A percentile compares a stretch with the other conserved stretches of the same genome.
Evolutionary conservation across 2,888 invertebrate species (phyloP).

Genomic region (Trissoscelio sp.): DNA sequence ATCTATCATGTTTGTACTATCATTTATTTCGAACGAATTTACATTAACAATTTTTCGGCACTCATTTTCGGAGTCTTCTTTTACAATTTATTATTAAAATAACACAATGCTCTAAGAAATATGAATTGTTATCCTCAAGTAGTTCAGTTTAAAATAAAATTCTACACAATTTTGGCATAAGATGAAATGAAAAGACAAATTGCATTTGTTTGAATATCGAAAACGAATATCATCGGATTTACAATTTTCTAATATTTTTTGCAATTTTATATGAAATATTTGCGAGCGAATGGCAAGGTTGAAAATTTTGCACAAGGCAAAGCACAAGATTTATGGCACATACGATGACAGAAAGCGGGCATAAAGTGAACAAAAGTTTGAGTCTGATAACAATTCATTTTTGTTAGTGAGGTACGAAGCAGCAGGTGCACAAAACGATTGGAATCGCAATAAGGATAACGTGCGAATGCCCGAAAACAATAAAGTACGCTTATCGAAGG

Average conservation of each 20-base stretch:
- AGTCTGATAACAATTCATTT: conserved; percentile 55
- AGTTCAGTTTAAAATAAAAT: not conserved
- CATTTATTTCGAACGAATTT: conserved; percentile 23
- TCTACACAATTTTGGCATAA: no score
- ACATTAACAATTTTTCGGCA: not conserved
- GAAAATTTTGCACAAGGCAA: not conserved
- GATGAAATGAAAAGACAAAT: no score
- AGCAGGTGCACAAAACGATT: conserved; percentile 58
- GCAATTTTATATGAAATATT: not conserved
- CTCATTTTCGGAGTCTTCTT: not conserved
- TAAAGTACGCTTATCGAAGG: conserved; percentile 63
- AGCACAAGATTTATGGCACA: conserved; percentile 25
- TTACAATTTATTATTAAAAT: not conserved
- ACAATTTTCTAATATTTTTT: no score
- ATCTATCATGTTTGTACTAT: conserved; percentile 42
- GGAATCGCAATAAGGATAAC: conserved; percentile 61
- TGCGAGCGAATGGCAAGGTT: conserved; percentile 6
- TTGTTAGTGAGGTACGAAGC: conserved; percentile 50
- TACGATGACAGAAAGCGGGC: conserved; percentile 37
- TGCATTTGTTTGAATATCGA: no score
- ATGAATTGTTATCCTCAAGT: conserved; percentile 21
- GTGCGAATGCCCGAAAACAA: conserved; percentile 58
- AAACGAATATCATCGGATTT: no score
- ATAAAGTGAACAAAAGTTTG: conserved; percentile 47
- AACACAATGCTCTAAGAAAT: not conserved